Evolutionary conservation across 2,113 vertebrate species (phyloP).

Genomic region (Strigops habroptila): DNA sequence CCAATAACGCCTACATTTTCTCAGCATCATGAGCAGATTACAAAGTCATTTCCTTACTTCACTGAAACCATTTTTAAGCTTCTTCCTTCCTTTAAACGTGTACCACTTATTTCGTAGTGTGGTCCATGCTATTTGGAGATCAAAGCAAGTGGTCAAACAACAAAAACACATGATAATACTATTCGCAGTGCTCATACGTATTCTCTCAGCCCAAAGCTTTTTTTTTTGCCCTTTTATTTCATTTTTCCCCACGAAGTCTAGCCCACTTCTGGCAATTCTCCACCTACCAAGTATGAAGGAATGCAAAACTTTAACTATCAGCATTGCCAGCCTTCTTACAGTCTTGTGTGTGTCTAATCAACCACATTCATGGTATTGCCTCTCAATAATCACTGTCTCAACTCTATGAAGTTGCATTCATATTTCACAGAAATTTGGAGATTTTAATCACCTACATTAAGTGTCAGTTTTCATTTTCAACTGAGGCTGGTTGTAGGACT

Average conservation of each 20-base stretch:
- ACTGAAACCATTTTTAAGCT: not conserved
- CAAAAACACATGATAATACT: not conserved
- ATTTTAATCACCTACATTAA: not conserved
- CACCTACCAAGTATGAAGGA: not conserved
- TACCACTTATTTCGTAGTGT: not conserved
- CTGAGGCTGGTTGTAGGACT: not conserved
- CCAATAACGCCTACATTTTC: conserved; percentile 26
- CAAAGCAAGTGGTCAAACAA: not conserved
- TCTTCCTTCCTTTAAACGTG: not conserved
- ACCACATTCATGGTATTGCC: not conserved
- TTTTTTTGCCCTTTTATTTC: not conserved
- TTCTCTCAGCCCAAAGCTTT: not conserved
- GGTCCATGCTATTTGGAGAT: not conserved
- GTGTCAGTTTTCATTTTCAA: not conserved
- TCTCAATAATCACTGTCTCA: not conserved
- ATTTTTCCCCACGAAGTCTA: not conserved
- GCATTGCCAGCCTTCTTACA: not conserved
- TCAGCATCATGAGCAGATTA: conserved; percentile 15
- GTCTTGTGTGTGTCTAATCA: not conserved
- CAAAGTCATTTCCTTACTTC: not conserved
- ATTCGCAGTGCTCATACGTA: not conserved
- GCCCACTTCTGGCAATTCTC: not conserved
- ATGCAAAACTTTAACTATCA: not conserved
- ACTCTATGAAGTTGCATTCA: not conserved
- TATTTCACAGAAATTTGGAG: not conserved